These are phyloP conservation scores for Myotis vivesi DNA, from an alignment of 2,797 vertebrate genomes.

Conservation along the genomic window DNA sequence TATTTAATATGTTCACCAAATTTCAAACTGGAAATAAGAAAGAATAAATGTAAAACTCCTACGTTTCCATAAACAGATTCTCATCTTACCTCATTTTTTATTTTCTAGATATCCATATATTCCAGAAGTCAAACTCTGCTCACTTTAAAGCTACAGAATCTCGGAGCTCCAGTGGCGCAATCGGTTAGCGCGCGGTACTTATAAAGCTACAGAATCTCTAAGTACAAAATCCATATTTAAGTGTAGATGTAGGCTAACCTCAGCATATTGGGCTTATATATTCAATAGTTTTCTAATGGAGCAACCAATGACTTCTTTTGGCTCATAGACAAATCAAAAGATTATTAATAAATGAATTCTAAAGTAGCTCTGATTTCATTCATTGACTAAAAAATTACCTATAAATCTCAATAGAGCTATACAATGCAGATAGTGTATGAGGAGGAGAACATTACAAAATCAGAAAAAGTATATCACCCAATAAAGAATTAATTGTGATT, in stretches of 20 bases:
- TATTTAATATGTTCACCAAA: conserved; percentile 38
- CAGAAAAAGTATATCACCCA: not conserved
- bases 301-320: not conserved
- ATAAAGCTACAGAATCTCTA: not conserved
- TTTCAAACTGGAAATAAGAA: conserved; percentile 38
- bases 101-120: conserved; percentile 6
- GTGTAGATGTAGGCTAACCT: not conserved
- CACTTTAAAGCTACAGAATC: conserved; percentile 21
- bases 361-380: conserved; percentile 27
- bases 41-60: conserved; percentile 38
- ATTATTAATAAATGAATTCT: conserved; percentile 40
- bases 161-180: too few relatives aligned
- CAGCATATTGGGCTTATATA: not conserved
- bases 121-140: conserved; percentile 30
- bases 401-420: conserved; percentile 21
- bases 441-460: conserved; percentile 33
- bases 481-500: conserved; percentile 11
- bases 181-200: too few relatives aligned
- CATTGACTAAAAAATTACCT: conserved; percentile 12
- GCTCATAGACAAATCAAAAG: conserved; percentile 6
- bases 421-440: not conserved
- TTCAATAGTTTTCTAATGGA: not conserved
- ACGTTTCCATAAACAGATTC: conserved; percentile 6
- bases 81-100: conserved; percentile 20
- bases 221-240: conserved; percentile 16